Evolutionary conservation across 2,888 invertebrate genomes (phyloP).

Genomic region (Cabera pusaria): DNA sequence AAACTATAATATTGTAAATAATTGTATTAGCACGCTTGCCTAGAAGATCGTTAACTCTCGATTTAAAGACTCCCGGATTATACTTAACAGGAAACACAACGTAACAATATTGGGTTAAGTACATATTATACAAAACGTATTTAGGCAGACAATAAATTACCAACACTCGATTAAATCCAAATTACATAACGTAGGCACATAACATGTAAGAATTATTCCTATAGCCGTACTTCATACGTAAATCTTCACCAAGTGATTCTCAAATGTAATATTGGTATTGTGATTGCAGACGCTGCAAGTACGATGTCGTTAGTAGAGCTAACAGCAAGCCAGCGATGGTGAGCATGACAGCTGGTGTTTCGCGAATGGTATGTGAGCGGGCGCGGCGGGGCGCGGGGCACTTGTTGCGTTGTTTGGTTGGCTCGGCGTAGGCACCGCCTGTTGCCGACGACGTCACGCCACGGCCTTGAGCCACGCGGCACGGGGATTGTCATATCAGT

Average conservation of each 20-base stretch:
- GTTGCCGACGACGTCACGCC: conserved; percentile 65
- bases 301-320: conserved; percentile 3
- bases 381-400: conserved; percentile 63
- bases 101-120: too few relatives aligned
- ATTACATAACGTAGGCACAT: too few relatives aligned
- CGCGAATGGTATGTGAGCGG: conserved; percentile 57
- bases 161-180: too few relatives aligned
- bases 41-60: too few relatives aligned
- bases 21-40: too few relatives aligned
- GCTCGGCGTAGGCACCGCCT: conserved; percentile 58
- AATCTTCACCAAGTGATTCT: conserved; percentile 2
- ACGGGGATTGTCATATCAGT: conserved; percentile 52
- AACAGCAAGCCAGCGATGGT: conserved; percentile 6
- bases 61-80: too few relatives aligned
- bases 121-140: too few relatives aligned
- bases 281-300: conserved; percentile 5
- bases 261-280: conserved; percentile 2
- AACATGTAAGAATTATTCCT: conserved; percentile 3
- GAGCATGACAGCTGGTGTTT: conserved; percentile 55
- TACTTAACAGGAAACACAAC: too few relatives aligned
- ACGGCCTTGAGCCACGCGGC: conserved; percentile 65
- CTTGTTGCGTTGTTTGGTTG: conserved; percentile 78
- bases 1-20: too few relatives aligned
- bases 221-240: neutral
- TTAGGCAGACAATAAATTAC: too few relatives aligned